A percentile compares a stretch with the other conserved stretches of the same genome.
phyloP scores from a whole-genome alignment of 2,888 invertebrate genomes.

The Icerya purchasi region DNA sequence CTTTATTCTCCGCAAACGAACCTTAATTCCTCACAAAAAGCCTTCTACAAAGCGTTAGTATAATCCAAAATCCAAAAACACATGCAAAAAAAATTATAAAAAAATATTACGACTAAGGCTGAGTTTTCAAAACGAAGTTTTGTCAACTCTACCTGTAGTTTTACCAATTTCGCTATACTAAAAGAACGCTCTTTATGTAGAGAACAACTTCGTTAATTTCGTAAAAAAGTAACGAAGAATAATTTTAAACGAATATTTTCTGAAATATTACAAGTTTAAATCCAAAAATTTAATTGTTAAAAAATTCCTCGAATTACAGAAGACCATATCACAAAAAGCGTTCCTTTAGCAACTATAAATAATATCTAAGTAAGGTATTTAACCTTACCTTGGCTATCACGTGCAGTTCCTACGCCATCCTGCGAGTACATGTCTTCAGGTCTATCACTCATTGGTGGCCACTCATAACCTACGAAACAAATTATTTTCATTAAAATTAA shows the following conservation, averaged over 20 bases:
- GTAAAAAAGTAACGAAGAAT: no score
- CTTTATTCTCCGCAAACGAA: no score
- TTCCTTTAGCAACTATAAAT: no score
- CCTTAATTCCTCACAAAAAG: neutral
- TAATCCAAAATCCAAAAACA: neutral
- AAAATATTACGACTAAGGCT: slow-evolving; percentile 15
- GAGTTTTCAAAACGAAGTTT: slow-evolving; percentile 15
- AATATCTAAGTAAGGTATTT: no score
- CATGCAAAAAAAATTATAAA: neutral
- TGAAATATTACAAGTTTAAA: no score
- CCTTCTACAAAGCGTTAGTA: neutral
- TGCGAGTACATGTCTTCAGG: slow-evolving; percentile 62
- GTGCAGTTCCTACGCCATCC: slow-evolving; percentile 51
- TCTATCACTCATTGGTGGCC: slow-evolving; percentile 42
- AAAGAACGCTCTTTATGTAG: no score
- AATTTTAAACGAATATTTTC: no score
- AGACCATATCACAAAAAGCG: no score
- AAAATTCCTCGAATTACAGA: no score
- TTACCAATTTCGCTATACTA: slow-evolving; percentile 9
- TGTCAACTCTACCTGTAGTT: slow-evolving; percentile 17
- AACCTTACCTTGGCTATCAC: slow-evolving; percentile 88
- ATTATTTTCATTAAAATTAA: neutral
- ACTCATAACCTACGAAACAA: neutral
- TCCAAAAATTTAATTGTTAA: no score
- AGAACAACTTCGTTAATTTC: no score